Percentiles rank a stretch among this genome's conserved stretches.
phyloP scores from a whole-genome alignment of 2,888 invertebrate genomes.

The Diabrotica balteata region DNA sequence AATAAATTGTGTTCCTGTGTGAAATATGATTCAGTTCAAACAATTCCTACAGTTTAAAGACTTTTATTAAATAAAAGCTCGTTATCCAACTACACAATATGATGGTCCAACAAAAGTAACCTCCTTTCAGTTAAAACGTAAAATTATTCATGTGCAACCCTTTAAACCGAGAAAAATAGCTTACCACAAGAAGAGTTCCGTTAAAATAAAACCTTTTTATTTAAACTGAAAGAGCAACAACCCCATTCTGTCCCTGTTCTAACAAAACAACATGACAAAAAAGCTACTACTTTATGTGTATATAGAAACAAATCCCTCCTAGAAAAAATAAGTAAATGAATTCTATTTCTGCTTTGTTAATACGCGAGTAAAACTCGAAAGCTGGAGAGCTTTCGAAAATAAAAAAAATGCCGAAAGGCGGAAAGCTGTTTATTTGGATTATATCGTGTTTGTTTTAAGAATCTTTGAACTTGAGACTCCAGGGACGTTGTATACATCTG shows the following conservation, averaged over 20 bases:
- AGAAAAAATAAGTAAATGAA: conserved; percentile 24
- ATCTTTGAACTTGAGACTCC: conserved; percentile 22
- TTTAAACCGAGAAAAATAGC: too few species aligned
- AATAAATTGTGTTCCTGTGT: too few species aligned
- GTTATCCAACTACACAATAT: too few species aligned
- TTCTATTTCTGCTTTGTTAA: conserved; percentile 31
- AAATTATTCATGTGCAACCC: too few species aligned
- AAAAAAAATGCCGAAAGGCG: conserved; percentile 14
- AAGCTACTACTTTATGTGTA: conserved; percentile 11
- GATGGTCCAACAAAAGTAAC: too few species aligned
- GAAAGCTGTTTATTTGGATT: conserved; percentile 26
- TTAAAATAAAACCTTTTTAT: background rate
- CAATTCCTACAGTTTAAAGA: too few species aligned
- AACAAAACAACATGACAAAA: conserved; percentile 5
- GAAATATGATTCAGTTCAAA: too few species aligned
- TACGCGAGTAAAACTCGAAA: conserved; percentile 19
- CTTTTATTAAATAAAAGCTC: too few species aligned
- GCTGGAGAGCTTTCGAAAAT: conserved; percentile 21
- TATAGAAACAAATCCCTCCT: conserved; percentile 19
- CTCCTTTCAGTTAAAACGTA: too few species aligned
- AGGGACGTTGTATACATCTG: conserved; percentile 9
- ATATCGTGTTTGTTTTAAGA: conserved; percentile 20
- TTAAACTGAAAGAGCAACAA: conserved; percentile 11
- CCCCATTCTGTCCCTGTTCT: conserved; percentile 6
- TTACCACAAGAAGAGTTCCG: background rate